These are phyloP conservation scores for Chelonus insularis DNA, from an alignment of 1,140 invertebrate species.

Conservation along the genomic window DNA sequence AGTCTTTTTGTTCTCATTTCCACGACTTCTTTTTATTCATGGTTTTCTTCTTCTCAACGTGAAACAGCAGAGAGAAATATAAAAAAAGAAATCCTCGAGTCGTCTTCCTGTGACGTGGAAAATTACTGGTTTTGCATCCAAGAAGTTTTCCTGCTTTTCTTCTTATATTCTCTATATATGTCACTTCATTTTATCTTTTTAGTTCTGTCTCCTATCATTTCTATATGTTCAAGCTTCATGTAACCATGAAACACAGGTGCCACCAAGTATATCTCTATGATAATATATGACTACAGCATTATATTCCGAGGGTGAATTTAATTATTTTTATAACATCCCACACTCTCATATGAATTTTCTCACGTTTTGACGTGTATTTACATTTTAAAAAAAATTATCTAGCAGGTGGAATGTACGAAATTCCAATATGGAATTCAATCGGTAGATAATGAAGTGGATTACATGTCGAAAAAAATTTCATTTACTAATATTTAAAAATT, in stretches of 20 bases:
- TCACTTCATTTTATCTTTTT: background rate
- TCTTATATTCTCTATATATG: background rate
- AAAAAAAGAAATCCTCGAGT: conserved; percentile 9
- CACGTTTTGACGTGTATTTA: no score
- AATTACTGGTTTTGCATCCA: conserved; percentile 21
- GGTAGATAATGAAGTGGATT: no score
- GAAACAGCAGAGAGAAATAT: background rate
- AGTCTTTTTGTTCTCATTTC: no score
- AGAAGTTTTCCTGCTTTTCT: conserved; percentile 7
- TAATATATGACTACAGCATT: background rate
- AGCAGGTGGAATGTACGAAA: no score
- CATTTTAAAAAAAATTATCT: no score
- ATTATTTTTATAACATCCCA: background rate
- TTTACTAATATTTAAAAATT: no score
- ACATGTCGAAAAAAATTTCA: no score
- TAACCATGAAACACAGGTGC: background rate
- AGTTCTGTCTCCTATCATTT: no score
- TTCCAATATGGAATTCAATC: no score
- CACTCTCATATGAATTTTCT: no score
- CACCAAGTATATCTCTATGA: background rate
- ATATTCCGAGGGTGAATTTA: conserved; percentile 2
- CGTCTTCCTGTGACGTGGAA: conserved; percentile 13
- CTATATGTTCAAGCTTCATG: no score
- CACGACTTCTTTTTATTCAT: background rate
- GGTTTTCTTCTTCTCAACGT: background rate